phyloP scores from a whole-genome alignment of 2,113 vertebrate species.

The Poecile atricapillus region DNA sequence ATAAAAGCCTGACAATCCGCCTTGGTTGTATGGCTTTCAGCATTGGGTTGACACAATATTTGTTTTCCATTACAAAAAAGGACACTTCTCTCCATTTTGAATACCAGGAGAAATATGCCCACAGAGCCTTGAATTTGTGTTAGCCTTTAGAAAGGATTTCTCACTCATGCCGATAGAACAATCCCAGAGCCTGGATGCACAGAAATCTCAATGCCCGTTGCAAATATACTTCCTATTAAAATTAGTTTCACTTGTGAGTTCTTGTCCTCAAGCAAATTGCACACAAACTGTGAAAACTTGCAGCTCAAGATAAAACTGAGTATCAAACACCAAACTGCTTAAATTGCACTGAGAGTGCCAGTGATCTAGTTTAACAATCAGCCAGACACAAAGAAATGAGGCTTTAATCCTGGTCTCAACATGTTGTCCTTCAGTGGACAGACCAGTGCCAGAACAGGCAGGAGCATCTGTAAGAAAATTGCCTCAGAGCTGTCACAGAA shows the following conservation, averaged over 20 bases:
- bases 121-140: neutral
- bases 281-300: neutral
- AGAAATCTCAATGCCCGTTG: neutral
- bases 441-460: neutral
- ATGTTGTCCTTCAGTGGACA: neutral
- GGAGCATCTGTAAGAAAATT: neutral
- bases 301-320: neutral
- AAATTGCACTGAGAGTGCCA: neutral
- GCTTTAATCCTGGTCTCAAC: neutral
- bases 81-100: neutral
- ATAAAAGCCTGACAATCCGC: neutral
- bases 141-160: neutral
- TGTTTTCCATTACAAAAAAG: neutral
- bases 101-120: neutral
- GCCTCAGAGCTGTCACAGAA: neutral
- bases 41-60: rapidly evolving
- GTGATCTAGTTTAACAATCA: neutral
- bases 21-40: neutral
- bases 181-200: neutral
- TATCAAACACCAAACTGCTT: neutral
- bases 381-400: neutral
- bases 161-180: neutral
- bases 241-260: neutral
- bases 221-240: neutral
- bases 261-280: neutral